These are phyloP conservation scores for Odobenus rosmarus DNA, from an alignment of 2,113 vertebrate genomes.

Conservation along the genomic window DNA sequence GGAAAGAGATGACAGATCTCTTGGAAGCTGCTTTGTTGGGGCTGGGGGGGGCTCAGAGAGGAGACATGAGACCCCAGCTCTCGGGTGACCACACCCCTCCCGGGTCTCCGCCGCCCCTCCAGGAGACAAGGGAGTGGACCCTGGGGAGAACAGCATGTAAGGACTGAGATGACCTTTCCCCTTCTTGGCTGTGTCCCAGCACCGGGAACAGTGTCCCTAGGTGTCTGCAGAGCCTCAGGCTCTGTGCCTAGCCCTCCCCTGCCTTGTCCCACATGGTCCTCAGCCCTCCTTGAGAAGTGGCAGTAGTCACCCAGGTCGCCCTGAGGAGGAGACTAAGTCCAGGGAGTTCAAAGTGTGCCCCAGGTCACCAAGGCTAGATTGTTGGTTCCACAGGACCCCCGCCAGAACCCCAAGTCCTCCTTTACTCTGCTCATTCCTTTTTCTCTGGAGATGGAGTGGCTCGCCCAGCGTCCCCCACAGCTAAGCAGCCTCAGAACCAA, in stretches of 20 bases:
- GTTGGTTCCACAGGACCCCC: not conserved
- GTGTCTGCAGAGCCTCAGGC: not conserved
- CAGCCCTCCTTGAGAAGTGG: not conserved
- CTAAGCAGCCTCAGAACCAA: fast-evolving
- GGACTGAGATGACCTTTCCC: not conserved
- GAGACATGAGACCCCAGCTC: not conserved
- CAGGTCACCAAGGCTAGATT: too few species aligned
- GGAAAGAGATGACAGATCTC: not conserved
- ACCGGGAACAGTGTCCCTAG: not conserved
- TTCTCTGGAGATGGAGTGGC: fast-evolving
- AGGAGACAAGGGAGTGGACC: not conserved
- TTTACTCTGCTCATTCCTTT: too few species aligned
- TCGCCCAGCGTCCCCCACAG: fast-evolving
- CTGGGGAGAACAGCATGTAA: not conserved
- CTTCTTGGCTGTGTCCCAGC: not conserved
- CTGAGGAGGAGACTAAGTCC: not conserved
- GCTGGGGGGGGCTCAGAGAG: not conserved
- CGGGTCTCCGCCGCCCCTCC: not conserved
- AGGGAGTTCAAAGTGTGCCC: not conserved
- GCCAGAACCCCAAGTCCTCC: not conserved
- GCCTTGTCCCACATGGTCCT: not conserved
- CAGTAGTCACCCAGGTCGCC: not conserved
- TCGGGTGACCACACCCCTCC: not conserved
- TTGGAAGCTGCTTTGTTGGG: not conserved
- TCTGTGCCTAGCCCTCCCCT: not conserved